A percentile compares a stretch with the other conserved stretches of the same genome.
Conservation (phyloP, 2,113 vertebrate genomes). For the Takifugu flavidus region DNA sequence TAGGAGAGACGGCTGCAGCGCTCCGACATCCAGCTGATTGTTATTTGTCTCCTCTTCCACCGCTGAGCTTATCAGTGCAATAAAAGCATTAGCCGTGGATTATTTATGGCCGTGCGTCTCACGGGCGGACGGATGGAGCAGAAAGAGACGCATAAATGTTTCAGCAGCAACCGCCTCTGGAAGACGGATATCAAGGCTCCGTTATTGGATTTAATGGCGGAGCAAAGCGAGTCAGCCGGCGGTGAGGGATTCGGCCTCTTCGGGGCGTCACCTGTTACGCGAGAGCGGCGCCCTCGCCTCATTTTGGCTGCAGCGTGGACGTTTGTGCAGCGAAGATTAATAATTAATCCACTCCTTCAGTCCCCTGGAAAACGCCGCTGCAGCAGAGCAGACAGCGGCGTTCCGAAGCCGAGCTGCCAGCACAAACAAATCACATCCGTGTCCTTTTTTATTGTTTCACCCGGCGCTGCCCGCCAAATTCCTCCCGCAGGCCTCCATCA, state of each 20-base stretch:
- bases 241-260: slow-evolving; percentile 28
- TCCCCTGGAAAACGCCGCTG: slow-evolving; percentile 11
- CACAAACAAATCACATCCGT: slow-evolving; percentile 4
- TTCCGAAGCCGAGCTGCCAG: slow-evolving; percentile 2
- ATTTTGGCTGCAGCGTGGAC: slow-evolving; percentile 8
- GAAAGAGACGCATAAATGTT: slow-evolving; percentile 49
- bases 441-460: not conserved
- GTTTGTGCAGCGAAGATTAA: slow-evolving; percentile 23
- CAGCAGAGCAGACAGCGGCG: slow-evolving; percentile 5
- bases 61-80: slow-evolving; percentile 57
- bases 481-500: slow-evolving; percentile 17
- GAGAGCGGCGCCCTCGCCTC: slow-evolving; percentile 12
- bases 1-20: slow-evolving; percentile 56
- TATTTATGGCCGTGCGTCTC: slow-evolving; percentile 45
- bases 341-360: slow-evolving; percentile 19
- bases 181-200: slow-evolving; percentile 35
- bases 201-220: slow-evolving; percentile 50
- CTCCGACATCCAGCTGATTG: slow-evolving; percentile 73
- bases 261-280: no score
- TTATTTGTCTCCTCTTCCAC: slow-evolving; percentile 39
- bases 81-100: slow-evolving; percentile 56
- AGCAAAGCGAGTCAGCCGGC: slow-evolving; percentile 28
- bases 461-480: slow-evolving; percentile 14
- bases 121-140: slow-evolving; percentile 28
- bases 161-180: slow-evolving; percentile 36